phyloP scores from a whole-genome alignment of 2,113 vertebrate genomes.

The Patagioenas fasciata region DNA sequence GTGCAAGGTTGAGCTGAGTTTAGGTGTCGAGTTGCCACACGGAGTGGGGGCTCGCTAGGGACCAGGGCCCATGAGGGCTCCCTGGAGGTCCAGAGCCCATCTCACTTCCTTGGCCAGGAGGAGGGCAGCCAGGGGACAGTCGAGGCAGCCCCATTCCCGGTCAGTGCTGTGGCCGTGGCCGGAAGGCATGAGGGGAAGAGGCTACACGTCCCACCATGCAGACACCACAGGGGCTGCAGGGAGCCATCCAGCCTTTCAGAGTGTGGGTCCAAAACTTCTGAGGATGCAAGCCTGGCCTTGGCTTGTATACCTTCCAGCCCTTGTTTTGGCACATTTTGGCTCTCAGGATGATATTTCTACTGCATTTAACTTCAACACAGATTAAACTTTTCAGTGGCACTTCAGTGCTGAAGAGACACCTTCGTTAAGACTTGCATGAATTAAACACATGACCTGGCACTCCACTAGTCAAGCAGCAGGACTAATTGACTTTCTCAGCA shows the following conservation, averaged over 20 bases:
- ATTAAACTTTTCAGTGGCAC: not conserved
- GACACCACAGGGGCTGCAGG: not conserved
- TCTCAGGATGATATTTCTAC: not conserved
- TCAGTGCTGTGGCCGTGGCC: not conserved
- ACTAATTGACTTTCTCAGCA: not conserved
- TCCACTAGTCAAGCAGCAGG: not conserved
- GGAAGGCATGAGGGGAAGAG: not conserved
- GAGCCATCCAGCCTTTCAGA: fast-evolving
- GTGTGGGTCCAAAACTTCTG: not conserved
- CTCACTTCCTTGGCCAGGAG: not conserved
- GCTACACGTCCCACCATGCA: fast-evolving
- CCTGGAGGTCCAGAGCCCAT: not conserved
- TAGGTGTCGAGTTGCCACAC: fast-evolving
- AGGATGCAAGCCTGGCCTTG: not conserved
- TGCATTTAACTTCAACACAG: not conserved
- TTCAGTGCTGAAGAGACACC: not conserved
- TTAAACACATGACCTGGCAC: not conserved
- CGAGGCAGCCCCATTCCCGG: not conserved
- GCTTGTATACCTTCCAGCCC: not conserved
- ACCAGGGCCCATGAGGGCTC: not conserved
- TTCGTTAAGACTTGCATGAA: not conserved
- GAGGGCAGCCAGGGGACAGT: not conserved
- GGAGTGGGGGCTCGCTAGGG: fast-evolving
- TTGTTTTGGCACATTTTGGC: not conserved
- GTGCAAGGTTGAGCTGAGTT: not conserved